These are phyloP conservation scores for Trematomus bernacchii DNA, from an alignment of 2,797 vertebrate genomes.

Conservation along the genomic window DNA sequence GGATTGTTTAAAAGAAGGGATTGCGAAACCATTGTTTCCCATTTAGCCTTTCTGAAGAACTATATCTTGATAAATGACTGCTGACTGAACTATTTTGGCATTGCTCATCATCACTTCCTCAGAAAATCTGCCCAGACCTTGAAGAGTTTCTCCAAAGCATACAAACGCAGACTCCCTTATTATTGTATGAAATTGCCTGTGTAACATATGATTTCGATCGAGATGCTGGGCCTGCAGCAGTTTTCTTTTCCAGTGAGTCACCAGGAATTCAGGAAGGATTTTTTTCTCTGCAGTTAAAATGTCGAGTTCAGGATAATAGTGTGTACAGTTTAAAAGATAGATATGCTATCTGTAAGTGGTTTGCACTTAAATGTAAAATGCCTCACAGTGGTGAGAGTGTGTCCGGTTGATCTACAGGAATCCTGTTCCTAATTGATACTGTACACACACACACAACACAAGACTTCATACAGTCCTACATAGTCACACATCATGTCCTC, in stretches of 20 bases:
- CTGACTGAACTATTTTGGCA: slow-evolving; percentile 13
- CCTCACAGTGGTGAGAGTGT: slow-evolving; percentile 1
- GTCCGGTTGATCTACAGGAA: slow-evolving; percentile 34
- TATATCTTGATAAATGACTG: neutral
- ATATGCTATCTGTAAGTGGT: slow-evolving; percentile 5
- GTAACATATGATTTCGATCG: slow-evolving; percentile 1
- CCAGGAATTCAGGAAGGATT: neutral
- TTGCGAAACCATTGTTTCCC: neutral
- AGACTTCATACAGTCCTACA: slow-evolving; percentile 38
- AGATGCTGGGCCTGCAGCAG: neutral
- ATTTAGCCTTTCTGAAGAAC: neutral
- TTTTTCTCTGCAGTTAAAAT: neutral
- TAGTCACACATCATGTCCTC: slow-evolving; percentile 47
- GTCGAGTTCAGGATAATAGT: neutral
- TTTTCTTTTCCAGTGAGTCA: slow-evolving; percentile 27
- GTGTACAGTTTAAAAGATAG: slow-evolving; percentile 15
- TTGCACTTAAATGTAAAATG: slow-evolving; percentile 30
- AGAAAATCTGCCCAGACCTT: neutral
- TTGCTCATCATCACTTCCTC: neutral
- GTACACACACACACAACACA: slow-evolving; percentile 5
- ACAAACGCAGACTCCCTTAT: slow-evolving; percentile 5
- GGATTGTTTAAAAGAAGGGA: neutral
- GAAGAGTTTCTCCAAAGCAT: neutral
- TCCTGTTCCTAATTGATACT: slow-evolving; percentile 30
- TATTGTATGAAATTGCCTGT: slow-evolving; percentile 3